Percentiles rank a stretch among this genome's conserved stretches.
These are phyloP conservation scores for Pteromalus puparum DNA, from an alignment of 1,140 invertebrate species.

Conservation along the genomic window DNA sequence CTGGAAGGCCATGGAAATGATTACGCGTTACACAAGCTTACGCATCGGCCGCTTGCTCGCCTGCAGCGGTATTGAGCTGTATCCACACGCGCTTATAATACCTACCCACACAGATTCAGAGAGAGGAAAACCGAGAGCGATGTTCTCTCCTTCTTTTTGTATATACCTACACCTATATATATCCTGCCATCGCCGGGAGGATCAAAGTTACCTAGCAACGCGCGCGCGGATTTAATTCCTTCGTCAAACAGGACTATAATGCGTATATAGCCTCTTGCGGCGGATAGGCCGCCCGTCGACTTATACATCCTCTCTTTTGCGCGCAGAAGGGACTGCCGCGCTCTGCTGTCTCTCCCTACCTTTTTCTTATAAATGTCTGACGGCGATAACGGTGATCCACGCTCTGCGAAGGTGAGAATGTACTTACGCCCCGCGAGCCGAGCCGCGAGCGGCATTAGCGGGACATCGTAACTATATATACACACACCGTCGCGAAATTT, in stretches of 20 bases:
- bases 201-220: constrained; percentile 23
- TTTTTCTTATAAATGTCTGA: constrained; percentile 22
- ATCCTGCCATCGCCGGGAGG: neutral
- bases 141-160: neutral
- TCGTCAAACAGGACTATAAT: constrained; percentile 13
- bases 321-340: neutral
- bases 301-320: neutral
- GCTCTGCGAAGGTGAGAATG: neutral
- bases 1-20: constrained; percentile 63
- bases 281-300: neutral
- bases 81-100: neutral
- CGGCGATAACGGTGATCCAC: constrained; percentile 25
- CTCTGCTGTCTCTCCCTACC: neutral
- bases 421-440: neutral
- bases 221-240: constrained; percentile 24
- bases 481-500: neutral
- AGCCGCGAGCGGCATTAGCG: neutral
- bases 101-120: neutral
- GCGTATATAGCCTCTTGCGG: neutral
- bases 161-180: neutral
- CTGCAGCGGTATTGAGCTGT: neutral
- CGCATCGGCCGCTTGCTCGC: neutral
- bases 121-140: neutral
- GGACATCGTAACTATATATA: neutral
- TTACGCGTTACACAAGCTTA: constrained; percentile 61